Conservation (phyloP, 1,140 invertebrate species). For the Philotrypesis tridentata region DNA sequence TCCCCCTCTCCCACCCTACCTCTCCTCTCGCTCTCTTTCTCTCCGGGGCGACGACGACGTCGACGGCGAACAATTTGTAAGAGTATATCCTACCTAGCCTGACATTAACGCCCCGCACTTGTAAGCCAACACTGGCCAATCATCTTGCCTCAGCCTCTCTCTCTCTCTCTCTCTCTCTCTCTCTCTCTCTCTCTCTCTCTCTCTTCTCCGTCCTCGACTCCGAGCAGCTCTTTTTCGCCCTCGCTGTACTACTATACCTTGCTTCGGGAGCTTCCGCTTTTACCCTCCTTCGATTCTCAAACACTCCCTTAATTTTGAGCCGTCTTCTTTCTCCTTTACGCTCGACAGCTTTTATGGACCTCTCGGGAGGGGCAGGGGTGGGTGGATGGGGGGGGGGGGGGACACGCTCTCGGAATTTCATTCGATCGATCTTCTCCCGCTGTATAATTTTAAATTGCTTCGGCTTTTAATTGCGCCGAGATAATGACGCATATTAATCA, state of each 20-base stretch:
- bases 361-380: too few species aligned
- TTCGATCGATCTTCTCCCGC: background rate
- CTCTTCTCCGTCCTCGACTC: slow-evolving; percentile 39
- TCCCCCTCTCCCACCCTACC: background rate
- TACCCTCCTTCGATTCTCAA: background rate
- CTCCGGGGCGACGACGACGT: slow-evolving; percentile 50
- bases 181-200: too few species aligned
- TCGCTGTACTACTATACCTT: background rate
- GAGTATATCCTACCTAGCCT: slow-evolving; percentile 64
- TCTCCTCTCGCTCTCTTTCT: background rate
- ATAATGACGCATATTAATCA: too few species aligned
- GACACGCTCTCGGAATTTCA: background rate
- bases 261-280: slow-evolving; percentile 23
- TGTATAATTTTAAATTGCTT: background rate
- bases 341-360: background rate
- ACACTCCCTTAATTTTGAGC: background rate
- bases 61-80: slow-evolving; percentile 70
- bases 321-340: background rate
- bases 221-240: background rate
- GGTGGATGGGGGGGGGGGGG: too few species aligned
- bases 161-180: too few species aligned
- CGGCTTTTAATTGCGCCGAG: background rate
- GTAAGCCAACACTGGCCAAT: slow-evolving; percentile 57
- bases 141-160: slow-evolving; percentile 54
- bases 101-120: slow-evolving; percentile 59